phyloP scores from a whole-genome alignment of 2,113 vertebrate genomes.

The Grantiella picta region DNA sequence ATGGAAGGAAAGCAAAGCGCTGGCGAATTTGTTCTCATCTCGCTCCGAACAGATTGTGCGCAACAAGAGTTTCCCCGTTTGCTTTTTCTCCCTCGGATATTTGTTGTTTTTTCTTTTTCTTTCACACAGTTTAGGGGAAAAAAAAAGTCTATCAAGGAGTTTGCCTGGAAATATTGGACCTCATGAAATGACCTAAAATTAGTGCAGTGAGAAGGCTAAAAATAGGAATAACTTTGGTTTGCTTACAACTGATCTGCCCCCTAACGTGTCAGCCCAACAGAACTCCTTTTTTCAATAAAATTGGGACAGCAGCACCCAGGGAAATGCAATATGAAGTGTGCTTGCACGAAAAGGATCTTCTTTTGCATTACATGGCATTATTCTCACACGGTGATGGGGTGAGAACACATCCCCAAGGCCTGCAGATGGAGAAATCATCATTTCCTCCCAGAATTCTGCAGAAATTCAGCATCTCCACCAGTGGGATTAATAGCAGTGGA shows the following conservation, averaged over 20 bases:
- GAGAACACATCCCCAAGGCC: background rate
- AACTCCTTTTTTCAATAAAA: background rate
- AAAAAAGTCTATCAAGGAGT: too few relatives aligned
- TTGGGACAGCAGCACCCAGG: fast-evolving
- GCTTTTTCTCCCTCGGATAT: background rate
- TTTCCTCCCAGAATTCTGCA: background rate
- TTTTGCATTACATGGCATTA: background rate
- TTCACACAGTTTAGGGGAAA: fast-evolving
- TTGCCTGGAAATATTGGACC: background rate
- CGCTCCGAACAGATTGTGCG: background rate
- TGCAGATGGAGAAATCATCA: background rate
- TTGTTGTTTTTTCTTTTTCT: background rate
- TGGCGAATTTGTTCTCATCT: background rate
- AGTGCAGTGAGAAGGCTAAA: background rate
- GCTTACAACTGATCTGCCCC: background rate
- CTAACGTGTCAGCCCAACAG: background rate
- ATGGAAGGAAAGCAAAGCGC: background rate
- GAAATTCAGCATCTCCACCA: background rate
- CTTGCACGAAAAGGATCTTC: background rate
- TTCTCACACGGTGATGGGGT: background rate
- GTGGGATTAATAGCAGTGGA: background rate
- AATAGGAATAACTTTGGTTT: background rate
- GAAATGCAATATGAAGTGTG: background rate
- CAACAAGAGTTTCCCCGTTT: background rate
- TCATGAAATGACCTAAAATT: background rate